Evolutionary conservation across 2,888 invertebrate species (phyloP).

Genomic region (Sussaba pulchella): DNA sequence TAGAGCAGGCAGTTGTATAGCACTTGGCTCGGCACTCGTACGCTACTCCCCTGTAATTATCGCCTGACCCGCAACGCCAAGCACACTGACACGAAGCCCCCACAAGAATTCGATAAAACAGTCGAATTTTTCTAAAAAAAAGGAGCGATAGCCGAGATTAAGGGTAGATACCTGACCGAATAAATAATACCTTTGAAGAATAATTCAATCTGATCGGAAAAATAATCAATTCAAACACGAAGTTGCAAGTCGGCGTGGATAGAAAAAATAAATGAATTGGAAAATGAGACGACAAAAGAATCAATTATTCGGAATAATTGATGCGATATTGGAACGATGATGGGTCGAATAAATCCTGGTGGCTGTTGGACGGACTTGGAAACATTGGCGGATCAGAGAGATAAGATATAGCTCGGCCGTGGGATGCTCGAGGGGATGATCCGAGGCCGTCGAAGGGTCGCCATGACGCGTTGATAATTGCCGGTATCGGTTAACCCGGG

Average conservation of each 20-base stretch:
- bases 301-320: conserved; percentile 42
- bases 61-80: conserved; percentile 65
- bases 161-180: background rate
- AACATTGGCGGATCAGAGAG: conserved; percentile 2
- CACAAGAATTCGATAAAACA: conserved; percentile 10
- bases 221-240: too few relatives aligned
- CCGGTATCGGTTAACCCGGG: conserved; percentile 84
- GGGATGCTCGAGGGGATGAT: conserved; percentile 29
- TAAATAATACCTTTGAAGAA: too few relatives aligned
- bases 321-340: background rate
- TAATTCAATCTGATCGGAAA: too few relatives aligned
- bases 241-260: too few relatives aligned
- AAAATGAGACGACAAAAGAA: conserved; percentile 19
- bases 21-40: conserved; percentile 43
- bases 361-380: conserved; percentile 23
- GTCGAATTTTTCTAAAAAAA: conserved; percentile 3
- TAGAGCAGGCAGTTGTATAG: background rate
- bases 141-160: background rate
- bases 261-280: too few relatives aligned
- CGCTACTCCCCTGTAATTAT: conserved; percentile 60
- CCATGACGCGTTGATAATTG: conserved; percentile 84
- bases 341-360: conserved; percentile 16
- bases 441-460: conserved; percentile 70
- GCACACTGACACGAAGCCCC: conserved; percentile 71
- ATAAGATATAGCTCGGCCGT: conserved; percentile 30